Base-by-base conservation (phyloP, 2,113 vertebrate species). In the Athene cunicularia region DNA sequence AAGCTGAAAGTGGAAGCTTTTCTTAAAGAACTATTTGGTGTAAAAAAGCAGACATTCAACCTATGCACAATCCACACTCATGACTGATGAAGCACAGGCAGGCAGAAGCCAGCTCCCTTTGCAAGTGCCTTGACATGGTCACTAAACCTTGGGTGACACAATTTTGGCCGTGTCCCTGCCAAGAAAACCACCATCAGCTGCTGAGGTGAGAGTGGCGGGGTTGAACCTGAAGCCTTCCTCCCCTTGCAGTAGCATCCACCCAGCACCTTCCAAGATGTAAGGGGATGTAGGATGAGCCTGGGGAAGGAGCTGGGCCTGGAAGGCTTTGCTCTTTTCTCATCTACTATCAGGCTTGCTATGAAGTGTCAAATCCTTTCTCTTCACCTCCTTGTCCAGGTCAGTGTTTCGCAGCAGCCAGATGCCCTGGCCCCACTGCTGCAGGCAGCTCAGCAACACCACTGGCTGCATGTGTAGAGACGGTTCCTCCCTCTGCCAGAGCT, bases 171-270 rank as follows among this genome's bases (percentile, higher is more conserved):
- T 15, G 27, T 89, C 24, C 47, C 35, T 60, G 49, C 39, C 26
- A 47, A 68, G 28, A 18, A 74, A 22, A 35, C 28, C 21, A 35
- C 62, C 26, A 70, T 9, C 39, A 49, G 32, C 58, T 83, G 73
- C 73, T 39, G 14, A 11, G 5, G 35, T 62, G 41, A 37, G 68
- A 80, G 13, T 3, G 5, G 41, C 12, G 10, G 14, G 2, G 2
- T 50, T 79, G 35, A 75, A 71, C 5, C 24, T 2, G 7, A 71
- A 71, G 27, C 27, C 58, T 88, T 39, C 30, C 35, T 43, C 5
- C 9, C n/a, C 5, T 13, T 8, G 3, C 1, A 2, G 24, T 64
- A 62, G 12, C 3, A 47, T 9, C 24, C 32, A 39, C 1, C 2
- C 55, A 90, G 43, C 63, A 73, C 6, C 19, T 50, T 39, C 53